Conservation (phyloP, 1,140 invertebrate species). For the Musca domestica region DNA sequence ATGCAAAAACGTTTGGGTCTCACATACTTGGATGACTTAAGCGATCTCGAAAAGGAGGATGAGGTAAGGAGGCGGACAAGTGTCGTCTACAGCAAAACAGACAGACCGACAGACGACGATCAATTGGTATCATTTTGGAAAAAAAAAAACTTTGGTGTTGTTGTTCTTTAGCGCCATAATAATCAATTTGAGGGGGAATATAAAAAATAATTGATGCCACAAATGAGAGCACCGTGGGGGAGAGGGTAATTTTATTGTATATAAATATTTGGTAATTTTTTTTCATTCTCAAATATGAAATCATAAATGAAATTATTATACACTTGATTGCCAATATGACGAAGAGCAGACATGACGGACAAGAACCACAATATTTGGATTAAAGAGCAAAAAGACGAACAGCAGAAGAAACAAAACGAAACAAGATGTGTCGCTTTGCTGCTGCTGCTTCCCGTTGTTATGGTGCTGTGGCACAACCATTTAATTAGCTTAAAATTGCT, state of each 20-base stretch:
- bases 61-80: conserved; percentile 27
- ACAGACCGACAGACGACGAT: too few relatives aligned
- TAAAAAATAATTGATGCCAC: not conserved
- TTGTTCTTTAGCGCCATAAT: too few relatives aligned
- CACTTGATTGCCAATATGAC: conserved; percentile 1
- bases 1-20: conserved; percentile 45
- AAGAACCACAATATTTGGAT: not conserved
- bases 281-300: conserved; percentile 6
- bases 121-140: too few relatives aligned
- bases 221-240: too few relatives aligned
- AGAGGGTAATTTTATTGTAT: not conserved
- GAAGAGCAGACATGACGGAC: conserved; percentile 3
- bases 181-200: too few relatives aligned
- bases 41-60: conserved; percentile 46
- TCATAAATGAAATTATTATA: not conserved
- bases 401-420: too few relatives aligned
- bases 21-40: conserved; percentile 44
- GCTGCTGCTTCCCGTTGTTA: too few relatives aligned
- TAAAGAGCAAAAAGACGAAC: too few relatives aligned
- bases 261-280: not conserved
- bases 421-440: too few relatives aligned
- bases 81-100: too few relatives aligned
- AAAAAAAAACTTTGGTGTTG: too few relatives aligned
- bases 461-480: not conserved
- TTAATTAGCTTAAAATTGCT: conserved; percentile 18